Percentiles rank a stretch among this genome's conserved stretches.
These are phyloP conservation scores for Macropis europaea DNA, from an alignment of 2,888 invertebrate genomes.

Conservation along the genomic window DNA sequence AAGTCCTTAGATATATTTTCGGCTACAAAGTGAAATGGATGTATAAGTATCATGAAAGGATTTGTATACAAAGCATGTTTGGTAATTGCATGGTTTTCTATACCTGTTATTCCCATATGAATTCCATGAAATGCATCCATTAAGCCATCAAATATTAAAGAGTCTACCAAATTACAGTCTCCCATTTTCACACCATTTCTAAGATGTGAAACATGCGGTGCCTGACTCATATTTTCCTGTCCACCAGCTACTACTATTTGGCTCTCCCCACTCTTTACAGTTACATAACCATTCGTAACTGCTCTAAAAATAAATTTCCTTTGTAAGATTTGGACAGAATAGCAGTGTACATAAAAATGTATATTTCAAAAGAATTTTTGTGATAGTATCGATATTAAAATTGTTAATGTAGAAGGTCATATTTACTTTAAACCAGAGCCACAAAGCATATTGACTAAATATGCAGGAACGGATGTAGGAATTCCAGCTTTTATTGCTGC, in stretches of 20 bases:
- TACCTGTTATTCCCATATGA: slow-evolving; percentile 91
- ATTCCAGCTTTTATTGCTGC: slow-evolving; percentile 88
- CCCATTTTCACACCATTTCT: slow-evolving; percentile 86
- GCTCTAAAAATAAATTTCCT: slow-evolving; percentile 79
- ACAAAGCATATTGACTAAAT: slow-evolving; percentile 89
- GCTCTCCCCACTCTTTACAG: slow-evolving; percentile 85
- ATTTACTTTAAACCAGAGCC: slow-evolving; percentile 90
- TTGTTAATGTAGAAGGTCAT: not conserved
- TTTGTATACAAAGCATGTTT: not conserved
- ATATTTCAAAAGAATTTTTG: not conserved
- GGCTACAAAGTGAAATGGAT: slow-evolving; percentile 79
- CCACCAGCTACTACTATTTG: slow-evolving; percentile 88
- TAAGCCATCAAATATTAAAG: slow-evolving; percentile 86
- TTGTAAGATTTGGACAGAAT: not conserved
- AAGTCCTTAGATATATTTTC: slow-evolving; percentile 88
- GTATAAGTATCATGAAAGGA: not conserved
- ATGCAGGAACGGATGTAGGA: slow-evolving; percentile 86
- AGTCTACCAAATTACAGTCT: slow-evolving; percentile 83
- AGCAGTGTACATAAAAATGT: not conserved
- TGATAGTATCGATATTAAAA: too few species aligned
- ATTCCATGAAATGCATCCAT: slow-evolving; percentile 87
- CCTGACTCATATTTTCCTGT: slow-evolving; percentile 90
- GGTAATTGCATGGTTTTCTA: not conserved
- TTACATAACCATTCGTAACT: slow-evolving; percentile 85
- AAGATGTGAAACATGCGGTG: slow-evolving; percentile 85